Percentiles rank a stretch among this genome's conserved stretches.
phyloP scores from a whole-genome alignment of 2,113 vertebrate species.

The Bos javanicus region DNA sequence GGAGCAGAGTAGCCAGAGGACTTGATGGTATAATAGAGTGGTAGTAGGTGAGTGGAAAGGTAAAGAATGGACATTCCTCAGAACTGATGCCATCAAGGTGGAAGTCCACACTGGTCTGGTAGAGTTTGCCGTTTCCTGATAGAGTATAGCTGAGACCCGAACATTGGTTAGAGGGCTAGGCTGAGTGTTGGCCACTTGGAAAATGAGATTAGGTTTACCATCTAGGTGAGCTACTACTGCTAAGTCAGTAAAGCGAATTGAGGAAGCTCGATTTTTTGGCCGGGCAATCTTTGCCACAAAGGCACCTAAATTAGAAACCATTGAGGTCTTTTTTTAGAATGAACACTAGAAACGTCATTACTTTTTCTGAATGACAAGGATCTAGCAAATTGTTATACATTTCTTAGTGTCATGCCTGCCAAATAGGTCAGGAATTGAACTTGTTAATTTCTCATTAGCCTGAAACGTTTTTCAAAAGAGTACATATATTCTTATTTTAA shows the following conservation, averaged over 20 bases:
- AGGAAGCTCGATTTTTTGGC: slow-evolving; percentile 92
- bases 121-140: slow-evolving; percentile 91
- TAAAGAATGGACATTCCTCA: slow-evolving; percentile 91
- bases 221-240: slow-evolving; percentile 86
- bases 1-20: slow-evolving; percentile 87
- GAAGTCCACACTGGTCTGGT: slow-evolving; percentile 93
- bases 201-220: slow-evolving; percentile 89
- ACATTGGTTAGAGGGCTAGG: slow-evolving; percentile 89
- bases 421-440: not conserved
- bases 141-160: slow-evolving; percentile 91
- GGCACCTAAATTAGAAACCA: slow-evolving; percentile 85
- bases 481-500: slow-evolving; percentile 10
- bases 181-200: slow-evolving; percentile 92
- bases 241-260: slow-evolving; percentile 91
- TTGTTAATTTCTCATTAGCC: slow-evolving; percentile 21
- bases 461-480: slow-evolving; percentile 1
- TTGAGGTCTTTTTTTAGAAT: slow-evolving; percentile 50
- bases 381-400: slow-evolving; percentile 13
- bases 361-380: slow-evolving; percentile 2
- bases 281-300: slow-evolving; percentile 97
- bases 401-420: slow-evolving; percentile 2
- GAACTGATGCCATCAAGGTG: slow-evolving; percentile 86
- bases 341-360: slow-evolving; percentile 23
- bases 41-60: slow-evolving; percentile 93
- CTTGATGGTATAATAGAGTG: slow-evolving; percentile 89